Evolutionary conservation across 2,113 vertebrate species (phyloP), one percentile per base, ranked within the genome.

Genomic region (Ranitomeya imitator): DNA sequence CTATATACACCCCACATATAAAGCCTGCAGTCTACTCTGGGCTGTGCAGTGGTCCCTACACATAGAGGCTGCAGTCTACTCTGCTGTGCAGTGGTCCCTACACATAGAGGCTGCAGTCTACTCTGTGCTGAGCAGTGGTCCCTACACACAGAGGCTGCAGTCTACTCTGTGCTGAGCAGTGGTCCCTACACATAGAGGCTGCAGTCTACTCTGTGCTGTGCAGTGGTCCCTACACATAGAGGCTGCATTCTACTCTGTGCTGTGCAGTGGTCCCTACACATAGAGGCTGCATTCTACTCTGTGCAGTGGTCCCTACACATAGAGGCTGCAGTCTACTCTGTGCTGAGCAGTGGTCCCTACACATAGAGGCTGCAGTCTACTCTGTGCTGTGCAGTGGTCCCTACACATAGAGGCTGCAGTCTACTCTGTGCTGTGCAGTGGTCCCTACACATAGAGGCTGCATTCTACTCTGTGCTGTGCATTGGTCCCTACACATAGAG

Each of bases 391-490:
- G 55, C 7, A 57, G 9, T 57, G 1, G 37, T 45, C 37, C 37
- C 37, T 45, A 3, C 37, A 45, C 5, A 5, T 45, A 45, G 37
- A 45, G 37, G 1, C 37, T 45, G 37, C 37, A 45, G 37, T 45
- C 37, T 45, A 45, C 37, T 57, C 13, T 59, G 54, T 51, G 54
- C 54, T 21, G 55, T 52, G 8, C 21, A 45, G 37, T 10, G 9
- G 12, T 12, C 7, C 0, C 54, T 67, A 67, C 4, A 57, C 6
- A 4, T 45, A 73, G 23, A 76, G 16, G 37, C 77, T 14, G 0
- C 57, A 59, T 26, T 10, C 37, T 61, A 51, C 2, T 37, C 73
- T 86, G 82, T 86, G 90, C 83, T 85, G 37, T 45, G 37, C 5
- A 45, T 83, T 14, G 85, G 15, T 45, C 23, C 37, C 31, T 55